Conservation (phyloP, 2,888 invertebrate genomes). For the Nipponacmea schrenckii region DNA sequence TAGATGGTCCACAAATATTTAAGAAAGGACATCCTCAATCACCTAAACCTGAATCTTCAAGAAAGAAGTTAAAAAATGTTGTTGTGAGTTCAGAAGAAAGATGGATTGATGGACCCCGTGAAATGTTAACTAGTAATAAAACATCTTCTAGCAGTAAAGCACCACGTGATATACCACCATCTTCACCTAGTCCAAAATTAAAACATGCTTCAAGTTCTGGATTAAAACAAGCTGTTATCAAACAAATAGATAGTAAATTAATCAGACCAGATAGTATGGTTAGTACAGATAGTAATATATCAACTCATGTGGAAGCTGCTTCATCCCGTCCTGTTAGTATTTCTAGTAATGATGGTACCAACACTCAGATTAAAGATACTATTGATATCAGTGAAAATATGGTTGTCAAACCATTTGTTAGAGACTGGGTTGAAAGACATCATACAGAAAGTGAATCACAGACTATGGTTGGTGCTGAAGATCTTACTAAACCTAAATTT, state of each 20-base stretch:
- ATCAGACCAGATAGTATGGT: constrained; percentile 53
- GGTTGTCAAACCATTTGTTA: constrained; percentile 57
- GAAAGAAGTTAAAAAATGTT: constrained; percentile 69
- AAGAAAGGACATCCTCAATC: constrained; percentile 58
- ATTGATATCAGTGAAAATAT: constrained; percentile 32
- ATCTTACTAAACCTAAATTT: neutral
- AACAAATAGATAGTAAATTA: constrained; percentile 39
- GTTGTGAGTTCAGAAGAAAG: constrained; percentile 72
- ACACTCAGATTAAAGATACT: constrained; percentile 30
- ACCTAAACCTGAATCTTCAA: constrained; percentile 16
- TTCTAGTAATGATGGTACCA: constrained; percentile 23
- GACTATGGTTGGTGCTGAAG: neutral
- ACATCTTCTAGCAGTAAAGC: constrained; percentile 22
- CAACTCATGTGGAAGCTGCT: constrained; percentile 47
- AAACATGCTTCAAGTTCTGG: constrained; percentile 19
- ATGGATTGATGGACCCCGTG: constrained; percentile 66
- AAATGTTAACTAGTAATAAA: constrained; percentile 46
- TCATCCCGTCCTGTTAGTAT: constrained; percentile 52
- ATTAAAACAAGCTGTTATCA: constrained; percentile 35
- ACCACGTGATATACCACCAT: constrained; percentile 18
- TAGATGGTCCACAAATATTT: constrained; percentile 84
- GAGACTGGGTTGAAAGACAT: constrained; percentile 64
- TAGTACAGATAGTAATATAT: constrained; percentile 50
- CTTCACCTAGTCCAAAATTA: constrained; percentile 24
- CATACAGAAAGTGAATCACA: neutral